Evolutionary conservation across 1,140 invertebrate genomes (phyloP).

Genomic region (Caenorhabditis remanei): DNA sequence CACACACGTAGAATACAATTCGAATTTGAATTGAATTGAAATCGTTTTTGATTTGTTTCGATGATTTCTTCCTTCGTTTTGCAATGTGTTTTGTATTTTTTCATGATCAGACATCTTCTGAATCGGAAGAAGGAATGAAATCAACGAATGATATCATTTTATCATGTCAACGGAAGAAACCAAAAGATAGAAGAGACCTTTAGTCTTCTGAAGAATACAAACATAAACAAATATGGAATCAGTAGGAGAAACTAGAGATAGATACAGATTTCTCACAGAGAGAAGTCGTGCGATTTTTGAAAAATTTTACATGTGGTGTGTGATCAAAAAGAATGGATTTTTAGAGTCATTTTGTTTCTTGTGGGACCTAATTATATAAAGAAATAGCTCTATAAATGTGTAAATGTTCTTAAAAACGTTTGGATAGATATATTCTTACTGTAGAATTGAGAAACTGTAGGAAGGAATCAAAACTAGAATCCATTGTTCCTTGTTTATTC

Average conservation of each 20-base stretch:
- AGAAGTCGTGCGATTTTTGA: background rate
- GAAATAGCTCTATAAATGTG: too few species aligned
- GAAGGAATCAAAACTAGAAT: too few species aligned
- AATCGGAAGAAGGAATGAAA: constrained; percentile 20
- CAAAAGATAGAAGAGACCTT: background rate
- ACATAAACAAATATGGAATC: background rate
- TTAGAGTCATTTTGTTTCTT: too few species aligned
- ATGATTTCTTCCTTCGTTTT: background rate
- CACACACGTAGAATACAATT: background rate
- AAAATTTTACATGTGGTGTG: background rate
- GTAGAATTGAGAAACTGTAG: too few species aligned
- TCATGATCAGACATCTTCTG: constrained; percentile 42
- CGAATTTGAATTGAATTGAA: background rate
- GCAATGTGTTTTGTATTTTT: background rate
- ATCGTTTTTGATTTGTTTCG: background rate
- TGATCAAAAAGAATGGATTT: background rate
- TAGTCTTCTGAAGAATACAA: background rate
- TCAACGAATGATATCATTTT: constrained; percentile 22
- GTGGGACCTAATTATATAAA: too few species aligned
- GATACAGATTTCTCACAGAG: background rate
- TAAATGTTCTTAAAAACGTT: too few species aligned
- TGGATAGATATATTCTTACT: too few species aligned
- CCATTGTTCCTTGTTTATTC: background rate
- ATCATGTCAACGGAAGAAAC: constrained; percentile 28
- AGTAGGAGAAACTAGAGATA: background rate